Conservation (phyloP, 2,113 vertebrate species). For the Nettapus auritus region DNA sequence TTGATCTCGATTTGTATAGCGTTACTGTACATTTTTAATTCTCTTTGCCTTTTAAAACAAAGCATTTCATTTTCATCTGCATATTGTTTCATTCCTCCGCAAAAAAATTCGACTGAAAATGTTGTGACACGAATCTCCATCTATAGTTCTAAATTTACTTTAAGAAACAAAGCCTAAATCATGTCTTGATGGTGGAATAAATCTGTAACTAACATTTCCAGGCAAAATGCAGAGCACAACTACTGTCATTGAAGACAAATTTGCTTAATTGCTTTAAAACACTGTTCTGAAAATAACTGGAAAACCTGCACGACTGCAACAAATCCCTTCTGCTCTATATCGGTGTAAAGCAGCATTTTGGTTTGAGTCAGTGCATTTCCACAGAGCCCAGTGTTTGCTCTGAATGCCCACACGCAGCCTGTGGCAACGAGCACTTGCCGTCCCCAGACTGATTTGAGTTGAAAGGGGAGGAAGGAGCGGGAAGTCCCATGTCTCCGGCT, state of each 20-base stretch:
- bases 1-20: not conserved
- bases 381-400: not conserved
- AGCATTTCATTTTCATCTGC: not conserved
- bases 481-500: not conserved
- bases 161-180: not conserved
- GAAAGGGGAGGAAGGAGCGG: not conserved
- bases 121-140: not conserved
- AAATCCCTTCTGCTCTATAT: not conserved
- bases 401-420: not conserved
- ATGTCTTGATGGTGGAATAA: not conserved
- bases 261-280: not conserved
- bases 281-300: not conserved
- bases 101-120: not conserved
- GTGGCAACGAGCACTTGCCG: accelerated
- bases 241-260: not conserved
- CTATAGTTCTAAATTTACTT: not conserved
- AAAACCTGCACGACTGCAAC: accelerated
- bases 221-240: not conserved
- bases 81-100: not conserved
- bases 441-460: too few relatives aligned
- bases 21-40: not conserved
- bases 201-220: not conserved
- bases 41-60: not conserved
- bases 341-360: accelerated
- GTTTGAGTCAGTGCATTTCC: not conserved